Evolutionary conservation across 1,140 invertebrate genomes (phyloP).

Genomic region (Hestina assimilis): DNA sequence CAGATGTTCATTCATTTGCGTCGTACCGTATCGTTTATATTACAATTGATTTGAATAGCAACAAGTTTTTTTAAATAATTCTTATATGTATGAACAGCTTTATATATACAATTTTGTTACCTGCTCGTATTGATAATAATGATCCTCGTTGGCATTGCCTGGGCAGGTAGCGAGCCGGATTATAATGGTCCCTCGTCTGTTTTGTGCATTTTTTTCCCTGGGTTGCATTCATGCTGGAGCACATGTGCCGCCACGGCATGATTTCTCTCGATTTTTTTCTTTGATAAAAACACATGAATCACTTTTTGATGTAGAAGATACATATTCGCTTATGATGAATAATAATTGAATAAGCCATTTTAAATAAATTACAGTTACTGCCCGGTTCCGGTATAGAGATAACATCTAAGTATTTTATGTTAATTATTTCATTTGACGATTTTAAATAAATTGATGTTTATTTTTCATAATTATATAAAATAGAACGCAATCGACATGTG

Average conservation of each 20-base stretch:
- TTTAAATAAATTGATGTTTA: too few species aligned
- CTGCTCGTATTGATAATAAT: conserved; percentile 44
- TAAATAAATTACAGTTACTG: too few species aligned
- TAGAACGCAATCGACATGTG: background rate
- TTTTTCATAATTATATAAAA: background rate
- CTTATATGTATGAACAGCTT: conserved; percentile 38
- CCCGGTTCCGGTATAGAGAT: too few species aligned
- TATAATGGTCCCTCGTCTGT: conserved; percentile 39
- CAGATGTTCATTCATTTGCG: conserved; percentile 41
- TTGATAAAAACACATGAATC: background rate
- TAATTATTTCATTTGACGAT: too few species aligned
- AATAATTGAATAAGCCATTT: too few species aligned
- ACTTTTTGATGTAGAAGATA: too few species aligned
- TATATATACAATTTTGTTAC: conserved; percentile 52
- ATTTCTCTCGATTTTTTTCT: too few species aligned
- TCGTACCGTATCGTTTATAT: conserved; percentile 17
- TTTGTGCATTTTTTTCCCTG: conserved; percentile 9
- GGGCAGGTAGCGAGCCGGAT: conserved; percentile 56
- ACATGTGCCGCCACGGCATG: too few species aligned
- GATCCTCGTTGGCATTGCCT: conserved; percentile 24
- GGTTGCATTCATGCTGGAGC: conserved; percentile 1
- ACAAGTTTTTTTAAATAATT: conserved; percentile 31
- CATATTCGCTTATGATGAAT: too few species aligned
- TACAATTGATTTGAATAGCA: conserved; percentile 28
- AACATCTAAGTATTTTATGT: too few species aligned